phyloP scores from a whole-genome alignment of 2,113 vertebrate species.

The Triplophysa dalaica region DNA sequence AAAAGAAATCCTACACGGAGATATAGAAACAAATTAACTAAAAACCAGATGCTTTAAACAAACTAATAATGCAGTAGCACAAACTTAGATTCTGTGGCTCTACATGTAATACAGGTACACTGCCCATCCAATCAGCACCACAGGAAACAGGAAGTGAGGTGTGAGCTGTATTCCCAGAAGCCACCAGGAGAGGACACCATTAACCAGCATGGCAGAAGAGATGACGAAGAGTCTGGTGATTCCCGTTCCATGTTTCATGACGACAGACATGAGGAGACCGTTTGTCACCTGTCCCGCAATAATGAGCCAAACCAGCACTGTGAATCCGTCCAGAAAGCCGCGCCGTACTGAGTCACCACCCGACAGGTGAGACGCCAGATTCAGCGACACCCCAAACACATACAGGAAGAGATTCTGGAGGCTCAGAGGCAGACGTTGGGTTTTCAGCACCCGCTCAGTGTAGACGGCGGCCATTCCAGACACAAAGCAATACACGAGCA shows the following conservation, averaged over 20 bases:
- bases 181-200: slow-evolving; percentile 80
- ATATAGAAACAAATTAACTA: no score
- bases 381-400: slow-evolving; percentile 84
- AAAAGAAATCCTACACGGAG: neutral
- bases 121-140: slow-evolving; percentile 79
- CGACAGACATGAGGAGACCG: slow-evolving; percentile 88
- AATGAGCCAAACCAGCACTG: slow-evolving; percentile 75
- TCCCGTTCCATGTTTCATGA: slow-evolving; percentile 93
- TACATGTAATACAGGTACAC: slow-evolving; percentile 85
- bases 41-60: no score
- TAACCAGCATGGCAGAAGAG: slow-evolving; percentile 91
- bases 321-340: slow-evolving; percentile 84
- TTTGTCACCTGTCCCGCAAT: slow-evolving; percentile 87
- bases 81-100: neutral
- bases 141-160: slow-evolving; percentile 78
- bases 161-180: slow-evolving; percentile 85
- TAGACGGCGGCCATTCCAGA: slow-evolving; percentile 89
- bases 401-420: slow-evolving; percentile 94
- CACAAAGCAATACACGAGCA: slow-evolving; percentile 81
- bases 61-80: no score
- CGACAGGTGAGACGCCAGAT: slow-evolving; percentile 71
- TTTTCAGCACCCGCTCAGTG: slow-evolving; percentile 86
- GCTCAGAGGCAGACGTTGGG: slow-evolving; percentile 83
- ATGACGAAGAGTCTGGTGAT: slow-evolving; percentile 93
- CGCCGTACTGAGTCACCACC: slow-evolving; percentile 43